A percentile compares a stretch with the other conserved stretches of the same genome.
Evolutionary conservation across 2,888 invertebrate species (phyloP).

Genomic region (Parapristionchus giblindavisi): DNA sequence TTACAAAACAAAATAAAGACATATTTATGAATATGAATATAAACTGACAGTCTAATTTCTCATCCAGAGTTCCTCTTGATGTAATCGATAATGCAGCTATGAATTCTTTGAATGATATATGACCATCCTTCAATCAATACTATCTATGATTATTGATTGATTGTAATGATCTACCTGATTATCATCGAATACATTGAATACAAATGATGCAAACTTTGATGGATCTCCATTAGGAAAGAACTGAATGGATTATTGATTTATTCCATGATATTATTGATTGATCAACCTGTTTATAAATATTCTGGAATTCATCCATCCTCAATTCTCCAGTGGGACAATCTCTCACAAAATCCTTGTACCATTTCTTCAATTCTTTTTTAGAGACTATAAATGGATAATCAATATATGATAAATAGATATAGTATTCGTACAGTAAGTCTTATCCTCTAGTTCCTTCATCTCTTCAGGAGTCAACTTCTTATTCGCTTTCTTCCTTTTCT

Average conservation of each 20-base stretch:
- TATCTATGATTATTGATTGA: background rate
- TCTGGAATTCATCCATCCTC: conserved; percentile 70
- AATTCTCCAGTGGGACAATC: conserved; percentile 72
- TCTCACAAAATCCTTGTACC: conserved; percentile 73
- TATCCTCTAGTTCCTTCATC: conserved; percentile 57
- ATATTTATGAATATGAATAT: too few relatives aligned
- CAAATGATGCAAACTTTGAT: conserved; percentile 95
- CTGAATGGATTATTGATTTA: conserved; percentile 81
- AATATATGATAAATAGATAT: background rate
- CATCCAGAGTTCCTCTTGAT: conserved; percentile 69
- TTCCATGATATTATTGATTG: conserved; percentile 23
- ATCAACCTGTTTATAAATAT: conserved; percentile 44
- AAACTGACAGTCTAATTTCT: conserved; percentile 68
- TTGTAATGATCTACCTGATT: conserved; percentile 82
- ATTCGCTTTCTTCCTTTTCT: conserved; percentile 63
- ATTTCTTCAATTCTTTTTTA: conserved; percentile 71
- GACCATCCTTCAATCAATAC: conserved; percentile 55
- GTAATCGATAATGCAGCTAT: conserved; percentile 70
- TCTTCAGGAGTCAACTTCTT: conserved; percentile 65
- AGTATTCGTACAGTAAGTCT: conserved; percentile 63
- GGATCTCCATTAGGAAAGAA: conserved; percentile 99
- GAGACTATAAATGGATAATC: conserved; percentile 68
- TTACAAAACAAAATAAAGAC: background rate
- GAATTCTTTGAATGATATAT: conserved; percentile 67
- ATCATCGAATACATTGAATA: conserved; percentile 97